Evolutionary conservation across 2,888 invertebrate species (phyloP).

Genomic region (Cantharis nigra): DNA sequence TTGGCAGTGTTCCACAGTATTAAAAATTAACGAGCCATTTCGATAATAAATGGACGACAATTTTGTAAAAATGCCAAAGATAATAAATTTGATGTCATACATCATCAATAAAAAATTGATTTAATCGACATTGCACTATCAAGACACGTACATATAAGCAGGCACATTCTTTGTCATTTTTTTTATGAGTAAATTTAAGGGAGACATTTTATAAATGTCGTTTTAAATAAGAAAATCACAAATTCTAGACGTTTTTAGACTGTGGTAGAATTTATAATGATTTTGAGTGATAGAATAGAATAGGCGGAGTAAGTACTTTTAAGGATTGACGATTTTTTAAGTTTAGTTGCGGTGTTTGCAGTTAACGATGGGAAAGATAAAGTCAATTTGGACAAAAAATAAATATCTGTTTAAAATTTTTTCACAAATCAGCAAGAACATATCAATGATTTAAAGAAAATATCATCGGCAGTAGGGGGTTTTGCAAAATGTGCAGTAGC

Average conservation of each 20-base stretch:
- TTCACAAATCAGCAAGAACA: constrained; percentile 2
- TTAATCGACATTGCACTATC: not conserved
- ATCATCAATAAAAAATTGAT: not conserved
- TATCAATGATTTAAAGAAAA: constrained; percentile 13
- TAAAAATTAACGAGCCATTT: not conserved
- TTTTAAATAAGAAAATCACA: not conserved
- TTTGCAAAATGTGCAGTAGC: constrained; percentile 23
- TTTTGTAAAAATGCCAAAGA: not conserved
- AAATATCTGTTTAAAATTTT: not conserved
- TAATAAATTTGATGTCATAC: not conserved
- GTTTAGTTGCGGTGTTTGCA: not conserved
- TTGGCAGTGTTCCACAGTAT: not conserved
- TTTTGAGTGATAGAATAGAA: not conserved
- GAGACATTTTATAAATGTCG: not conserved
- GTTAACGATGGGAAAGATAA: not conserved
- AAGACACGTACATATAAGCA: not conserved
- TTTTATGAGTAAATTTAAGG: not conserved
- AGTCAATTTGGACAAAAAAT: not conserved
- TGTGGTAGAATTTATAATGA: not conserved
- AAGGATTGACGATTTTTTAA: not conserved
- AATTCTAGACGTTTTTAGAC: not conserved
- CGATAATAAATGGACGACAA: not conserved
- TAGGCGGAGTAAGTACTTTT: not conserved
- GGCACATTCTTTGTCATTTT: not conserved
- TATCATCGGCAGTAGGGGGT: not conserved